Base-by-base conservation (phyloP, 2,888 invertebrate genomes). In the Nemapogon koenigi region DNA sequence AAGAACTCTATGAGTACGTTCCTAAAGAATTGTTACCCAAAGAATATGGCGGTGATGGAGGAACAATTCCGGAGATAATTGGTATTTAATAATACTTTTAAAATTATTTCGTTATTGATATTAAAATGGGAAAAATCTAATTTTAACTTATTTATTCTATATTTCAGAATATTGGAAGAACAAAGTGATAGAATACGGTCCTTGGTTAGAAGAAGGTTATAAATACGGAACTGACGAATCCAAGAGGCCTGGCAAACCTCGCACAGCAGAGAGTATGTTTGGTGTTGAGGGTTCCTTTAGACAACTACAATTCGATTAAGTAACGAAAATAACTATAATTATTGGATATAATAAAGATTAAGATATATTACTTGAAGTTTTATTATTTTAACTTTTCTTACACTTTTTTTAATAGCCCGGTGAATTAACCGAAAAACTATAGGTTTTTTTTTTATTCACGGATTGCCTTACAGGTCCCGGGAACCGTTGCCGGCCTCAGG, bases 1-100 rank as follows among this genome's bases (percentile, higher is more conserved):
- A 84, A 1, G 78, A 79, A 16, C 62, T 88, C 35, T 82, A 82
- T 48, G 65, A 84, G 47, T 50, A 71, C 33, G 67, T 88, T 14
- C 83, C 86, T 1, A 76, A 80, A 46, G 69, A 81, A 2, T 62
- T 82, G 29, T 59, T 88, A 31, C 88, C 88, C 1, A 58, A 56
- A 6, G 88, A 88, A 52, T 88, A 87, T 51, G 88, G 88, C 8
- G 88, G 88, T 1, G 71, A 72, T 8, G 83, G 75, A 17, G 83
- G 82, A 1, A 65, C 81, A 4, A 55, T 83, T 2, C 59, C 65
- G 38, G 76, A 81, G 47, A 64, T 84, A 32, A 62, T 64, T 39
- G 73, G 82, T 82, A 50, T 50, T 31, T 31, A 38, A 31, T 38
- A 31, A 22, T 18, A 13, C 18, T 16, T 16, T 16, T 31, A 28